These are phyloP conservation scores for Poeciliopsis turrubarensis DNA, from an alignment of 2,113 vertebrate species.

Conservation along the genomic window DNA sequence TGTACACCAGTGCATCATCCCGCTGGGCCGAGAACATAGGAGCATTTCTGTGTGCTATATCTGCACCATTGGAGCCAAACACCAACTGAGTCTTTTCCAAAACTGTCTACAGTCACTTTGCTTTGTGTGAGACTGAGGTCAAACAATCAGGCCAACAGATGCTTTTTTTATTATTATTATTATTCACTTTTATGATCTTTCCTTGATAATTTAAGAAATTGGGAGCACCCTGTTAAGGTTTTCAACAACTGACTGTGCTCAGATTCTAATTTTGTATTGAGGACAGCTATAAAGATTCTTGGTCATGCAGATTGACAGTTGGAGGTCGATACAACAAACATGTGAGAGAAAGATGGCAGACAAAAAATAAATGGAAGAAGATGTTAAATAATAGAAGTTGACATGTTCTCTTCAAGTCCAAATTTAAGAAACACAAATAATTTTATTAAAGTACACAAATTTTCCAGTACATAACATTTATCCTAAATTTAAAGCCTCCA, in stretches of 20 bases:
- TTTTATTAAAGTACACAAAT: too few relatives aligned
- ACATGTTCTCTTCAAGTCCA: too few relatives aligned
- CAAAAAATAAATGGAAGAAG: not conserved
- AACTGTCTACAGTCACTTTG: conserved; percentile 32
- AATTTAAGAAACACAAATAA: too few relatives aligned
- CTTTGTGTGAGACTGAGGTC: conserved; percentile 25
- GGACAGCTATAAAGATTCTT: not conserved
- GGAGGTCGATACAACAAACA: conserved; percentile 8
- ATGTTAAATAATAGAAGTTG: too few relatives aligned
- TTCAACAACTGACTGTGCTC: not conserved
- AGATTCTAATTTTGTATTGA: not conserved
- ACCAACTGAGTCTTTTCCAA: conserved; percentile 29
- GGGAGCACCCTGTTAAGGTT: not conserved
- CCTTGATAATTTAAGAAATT: not conserved
- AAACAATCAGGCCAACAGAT: conserved; percentile 11
- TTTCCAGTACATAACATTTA: too few relatives aligned
- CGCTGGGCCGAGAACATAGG: conserved; percentile 33
- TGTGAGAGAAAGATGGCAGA: not conserved
- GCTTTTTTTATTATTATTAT: not conserved
- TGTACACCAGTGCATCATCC: conserved; percentile 23
- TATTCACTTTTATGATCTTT: not conserved
- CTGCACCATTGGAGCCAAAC: conserved; percentile 30
- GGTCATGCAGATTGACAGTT: conserved; percentile 10
- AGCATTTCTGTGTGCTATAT: not conserved
- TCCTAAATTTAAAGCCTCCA: too few relatives aligned